Evolutionary conservation across 2,797 vertebrate species (phyloP).

Genomic region (Cyclura pinguis): DNA sequence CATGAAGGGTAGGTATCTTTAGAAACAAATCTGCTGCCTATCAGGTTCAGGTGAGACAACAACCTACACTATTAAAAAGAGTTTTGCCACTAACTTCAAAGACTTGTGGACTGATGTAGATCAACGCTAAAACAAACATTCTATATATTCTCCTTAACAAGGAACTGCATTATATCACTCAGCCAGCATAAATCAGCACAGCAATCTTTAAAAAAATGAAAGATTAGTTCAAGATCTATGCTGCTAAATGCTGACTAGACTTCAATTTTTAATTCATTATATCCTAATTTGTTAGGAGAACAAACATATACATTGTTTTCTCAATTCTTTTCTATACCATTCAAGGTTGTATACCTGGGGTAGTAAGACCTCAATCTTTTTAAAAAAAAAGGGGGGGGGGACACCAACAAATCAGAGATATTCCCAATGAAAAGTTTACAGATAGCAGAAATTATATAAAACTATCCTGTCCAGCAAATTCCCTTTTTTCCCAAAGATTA

Average conservation of each 20-base stretch:
- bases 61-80: conserved; percentile 13
- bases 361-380: conserved; percentile 67
- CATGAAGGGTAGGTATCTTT: conserved; percentile 65
- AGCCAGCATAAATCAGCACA: conserved; percentile 56
- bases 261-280: conserved; percentile 65
- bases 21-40: conserved; percentile 66
- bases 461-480: conserved; percentile 85
- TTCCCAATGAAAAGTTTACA: conserved; percentile 67
- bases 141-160: conserved; percentile 56
- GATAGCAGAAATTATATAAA: conserved; percentile 77
- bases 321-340: conserved; percentile 68
- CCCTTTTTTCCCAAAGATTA: conserved; percentile 85
- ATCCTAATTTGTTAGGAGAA: conserved; percentile 62
- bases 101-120: conserved; percentile 26
- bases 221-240: conserved; percentile 54
- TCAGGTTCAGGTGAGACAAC: conserved; percentile 32
- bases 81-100: neutral
- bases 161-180: conserved; percentile 59
- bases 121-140: conserved; percentile 49
- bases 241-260: conserved; percentile 58
- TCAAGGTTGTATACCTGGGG: conserved; percentile 66
- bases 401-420: conserved; percentile 60
- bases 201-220: conserved; percentile 59
- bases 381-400: conserved; percentile 61
- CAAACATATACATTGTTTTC: conserved; percentile 68